phyloP scores from a whole-genome alignment of 92 coral and sea anemone species.

The Zoanthus solanderi region DNA sequence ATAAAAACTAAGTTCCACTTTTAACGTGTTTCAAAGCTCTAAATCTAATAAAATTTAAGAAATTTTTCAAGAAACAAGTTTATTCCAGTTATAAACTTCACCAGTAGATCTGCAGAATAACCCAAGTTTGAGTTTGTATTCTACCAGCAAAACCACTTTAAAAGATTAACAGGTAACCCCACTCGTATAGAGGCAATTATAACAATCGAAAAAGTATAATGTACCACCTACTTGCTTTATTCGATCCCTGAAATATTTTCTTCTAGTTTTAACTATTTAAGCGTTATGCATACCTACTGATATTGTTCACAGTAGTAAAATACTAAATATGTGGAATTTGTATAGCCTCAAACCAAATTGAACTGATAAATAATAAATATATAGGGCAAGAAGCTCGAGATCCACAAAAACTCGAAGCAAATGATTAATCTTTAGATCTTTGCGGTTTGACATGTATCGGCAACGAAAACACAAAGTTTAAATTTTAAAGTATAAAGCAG shows the following conservation, averaged over 20 bases:
- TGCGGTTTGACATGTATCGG: conserved; percentile 32
- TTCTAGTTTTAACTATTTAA: background rate
- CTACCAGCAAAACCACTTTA: conserved; percentile 25
- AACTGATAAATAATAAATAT: conserved; percentile 32
- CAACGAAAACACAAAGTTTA: conserved; percentile 11
- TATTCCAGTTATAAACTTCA: background rate
- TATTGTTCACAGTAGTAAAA: background rate
- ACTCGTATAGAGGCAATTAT: background rate
- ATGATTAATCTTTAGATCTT: background rate
- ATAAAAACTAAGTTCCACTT: background rate
- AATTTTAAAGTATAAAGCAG: background rate
- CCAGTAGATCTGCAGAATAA: background rate
- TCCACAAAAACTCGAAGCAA: background rate
- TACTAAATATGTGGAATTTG: background rate
- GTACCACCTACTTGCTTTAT: background rate
- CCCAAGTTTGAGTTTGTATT: background rate
- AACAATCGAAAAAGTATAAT: background rate
- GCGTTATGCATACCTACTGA: background rate
- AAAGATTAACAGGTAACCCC: conserved; percentile 18
- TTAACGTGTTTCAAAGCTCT: background rate
- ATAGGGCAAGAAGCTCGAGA: background rate
- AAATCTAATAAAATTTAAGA: background rate
- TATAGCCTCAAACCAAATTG: background rate
- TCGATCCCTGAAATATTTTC: background rate
- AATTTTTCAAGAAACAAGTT: background rate